Conservation (phyloP, 2,113 vertebrate genomes). For the Otis tarda region DNA sequence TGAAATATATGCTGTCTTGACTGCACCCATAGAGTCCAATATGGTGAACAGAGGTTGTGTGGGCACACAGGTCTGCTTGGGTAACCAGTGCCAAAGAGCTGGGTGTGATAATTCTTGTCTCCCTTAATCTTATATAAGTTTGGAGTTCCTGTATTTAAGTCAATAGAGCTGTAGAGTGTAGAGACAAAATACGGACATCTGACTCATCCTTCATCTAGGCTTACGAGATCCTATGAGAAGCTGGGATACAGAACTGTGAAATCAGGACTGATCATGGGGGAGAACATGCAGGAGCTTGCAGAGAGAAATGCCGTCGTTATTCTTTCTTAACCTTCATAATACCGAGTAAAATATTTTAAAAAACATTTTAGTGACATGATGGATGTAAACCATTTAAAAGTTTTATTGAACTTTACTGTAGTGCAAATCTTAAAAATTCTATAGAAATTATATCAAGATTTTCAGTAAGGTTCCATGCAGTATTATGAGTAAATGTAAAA, state of each 20-base stretch:
- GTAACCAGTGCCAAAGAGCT: not conserved
- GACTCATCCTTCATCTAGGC: not conserved
- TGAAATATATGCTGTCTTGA: fast-evolving
- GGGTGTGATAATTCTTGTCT: not conserved
- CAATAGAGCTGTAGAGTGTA: not conserved
- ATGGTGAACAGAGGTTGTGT: not conserved
- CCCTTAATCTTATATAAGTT: not conserved
- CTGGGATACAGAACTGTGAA: not conserved
- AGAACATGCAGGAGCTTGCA: not conserved
- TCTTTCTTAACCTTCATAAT: not conserved
- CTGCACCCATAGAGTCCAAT: fast-evolving
- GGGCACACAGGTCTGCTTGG: not conserved
- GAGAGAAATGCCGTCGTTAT: not conserved
- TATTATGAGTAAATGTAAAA: conserved; percentile 53
- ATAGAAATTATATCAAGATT: conserved; percentile 55
- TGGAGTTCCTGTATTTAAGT: not conserved
- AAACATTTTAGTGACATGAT: not conserved
- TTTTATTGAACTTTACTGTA: conserved; percentile 60
- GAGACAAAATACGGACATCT: not conserved
- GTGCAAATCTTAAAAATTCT: conserved; percentile 56
- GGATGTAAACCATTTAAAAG: conserved; percentile 38
- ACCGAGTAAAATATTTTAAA: not conserved
- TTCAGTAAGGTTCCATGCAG: conserved; percentile 31
- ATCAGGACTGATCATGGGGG: not conserved
- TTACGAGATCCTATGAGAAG: not conserved